A percentile compares a stretch with the other conserved stretches of the same genome.
Evolutionary conservation across 1,140 invertebrate species (phyloP).

Genomic region (Drosophila mayri): DNA sequence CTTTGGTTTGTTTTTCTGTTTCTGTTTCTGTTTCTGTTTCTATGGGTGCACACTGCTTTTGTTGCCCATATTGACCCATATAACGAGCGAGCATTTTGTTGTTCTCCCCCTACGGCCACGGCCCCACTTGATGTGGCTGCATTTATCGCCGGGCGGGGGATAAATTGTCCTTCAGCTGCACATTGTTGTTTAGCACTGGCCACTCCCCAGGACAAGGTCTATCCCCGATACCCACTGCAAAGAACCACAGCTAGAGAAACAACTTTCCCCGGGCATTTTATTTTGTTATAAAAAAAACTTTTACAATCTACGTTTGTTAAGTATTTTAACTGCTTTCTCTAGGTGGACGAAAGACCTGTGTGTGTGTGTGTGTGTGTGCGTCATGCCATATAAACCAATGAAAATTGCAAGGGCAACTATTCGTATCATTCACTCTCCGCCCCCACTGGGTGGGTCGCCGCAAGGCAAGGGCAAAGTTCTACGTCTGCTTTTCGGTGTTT

Average conservation of each 20-base stretch:
- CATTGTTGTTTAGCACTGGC: constrained; percentile 62
- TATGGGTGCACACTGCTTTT: constrained; percentile 61
- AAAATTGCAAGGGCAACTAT: constrained; percentile 73
- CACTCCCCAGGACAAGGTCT: not conserved
- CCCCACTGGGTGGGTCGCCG: not conserved
- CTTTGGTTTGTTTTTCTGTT: constrained; percentile 21
- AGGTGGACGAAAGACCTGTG: constrained; percentile 14
- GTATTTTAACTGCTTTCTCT: constrained; percentile 79
- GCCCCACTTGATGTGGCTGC: constrained; percentile 50
- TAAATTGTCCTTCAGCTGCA: constrained; percentile 71
- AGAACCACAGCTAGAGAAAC: constrained; percentile 44
- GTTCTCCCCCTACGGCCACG: constrained; percentile 6
- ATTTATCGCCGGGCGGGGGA: constrained; percentile 50
- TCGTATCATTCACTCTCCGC: constrained; percentile 41
- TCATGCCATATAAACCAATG: constrained; percentile 67
- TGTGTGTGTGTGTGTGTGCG: constrained; percentile 9
- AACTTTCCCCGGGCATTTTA: constrained; percentile 62
- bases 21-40: constrained; percentile 25
- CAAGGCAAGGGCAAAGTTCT: constrained; percentile 56
- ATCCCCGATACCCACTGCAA: constrained; percentile 6
- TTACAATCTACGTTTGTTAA: constrained; percentile 83
- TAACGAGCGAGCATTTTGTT: constrained; percentile 60
- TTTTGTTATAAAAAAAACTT: constrained; percentile 80
- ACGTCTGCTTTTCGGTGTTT: constrained; percentile 70
- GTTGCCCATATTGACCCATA: constrained; percentile 79